A percentile compares a stretch with the other conserved stretches of the same genome.
phyloP scores from a whole-genome alignment of 2,113 vertebrate species.

The Talpa occidentalis region DNA sequence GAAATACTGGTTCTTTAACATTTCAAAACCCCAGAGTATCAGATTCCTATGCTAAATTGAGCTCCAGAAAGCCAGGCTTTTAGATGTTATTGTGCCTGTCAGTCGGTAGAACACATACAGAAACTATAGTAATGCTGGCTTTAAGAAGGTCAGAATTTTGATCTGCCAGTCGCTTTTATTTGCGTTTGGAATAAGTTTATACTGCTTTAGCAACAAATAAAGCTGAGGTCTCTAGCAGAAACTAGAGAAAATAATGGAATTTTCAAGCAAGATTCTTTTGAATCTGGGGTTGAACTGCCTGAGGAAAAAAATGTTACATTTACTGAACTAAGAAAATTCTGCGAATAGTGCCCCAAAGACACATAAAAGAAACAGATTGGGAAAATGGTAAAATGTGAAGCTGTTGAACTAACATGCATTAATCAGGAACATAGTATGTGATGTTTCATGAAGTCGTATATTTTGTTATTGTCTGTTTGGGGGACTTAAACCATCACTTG shows the following conservation, averaged over 20 bases:
- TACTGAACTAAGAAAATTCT: conserved; percentile 24
- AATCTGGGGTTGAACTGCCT: conserved; percentile 37
- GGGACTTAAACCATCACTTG: not conserved
- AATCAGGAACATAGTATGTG: not conserved
- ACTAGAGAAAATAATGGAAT: conserved; percentile 52
- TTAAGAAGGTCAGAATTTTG: conserved; percentile 20
- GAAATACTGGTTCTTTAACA: not conserved
- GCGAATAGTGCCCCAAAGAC: not conserved
- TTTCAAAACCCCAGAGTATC: not conserved
- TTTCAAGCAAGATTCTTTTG: conserved; percentile 50
- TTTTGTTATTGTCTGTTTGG: not conserved
- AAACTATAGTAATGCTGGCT: conserved; percentile 5
- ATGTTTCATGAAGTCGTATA: not conserved
- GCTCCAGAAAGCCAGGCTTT: conserved; percentile 10
- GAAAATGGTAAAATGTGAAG: not conserved
- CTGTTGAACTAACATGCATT: not conserved
- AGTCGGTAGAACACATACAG: conserved; percentile 11
- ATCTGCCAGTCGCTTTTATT: conserved; percentile 59
- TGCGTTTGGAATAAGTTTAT: conserved; percentile 47
- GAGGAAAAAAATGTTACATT: not conserved
- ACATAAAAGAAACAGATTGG: not conserved
- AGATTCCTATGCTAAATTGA: not conserved
- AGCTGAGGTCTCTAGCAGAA: conserved; percentile 48
- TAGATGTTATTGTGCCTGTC: not conserved
- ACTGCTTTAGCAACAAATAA: not conserved